Evolutionary conservation across 2,888 invertebrate species (phyloP).

Genomic region (Drosophila subquinaria): DNA sequence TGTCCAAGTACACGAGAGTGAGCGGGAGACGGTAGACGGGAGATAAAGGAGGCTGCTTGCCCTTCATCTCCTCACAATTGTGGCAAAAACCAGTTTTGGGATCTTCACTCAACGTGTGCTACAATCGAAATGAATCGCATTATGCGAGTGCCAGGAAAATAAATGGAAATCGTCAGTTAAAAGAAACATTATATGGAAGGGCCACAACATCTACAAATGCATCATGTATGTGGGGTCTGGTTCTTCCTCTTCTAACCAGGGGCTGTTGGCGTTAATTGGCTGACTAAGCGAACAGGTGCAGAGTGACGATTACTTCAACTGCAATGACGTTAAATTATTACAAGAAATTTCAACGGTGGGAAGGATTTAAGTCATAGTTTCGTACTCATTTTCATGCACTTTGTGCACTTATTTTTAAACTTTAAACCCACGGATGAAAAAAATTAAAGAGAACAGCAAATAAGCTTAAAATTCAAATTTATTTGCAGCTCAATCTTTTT

Average conservation of each 20-base stretch:
- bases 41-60: background rate
- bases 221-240: background rate
- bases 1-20: conserved; percentile 9
- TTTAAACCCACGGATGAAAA: too few relatives aligned
- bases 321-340: conserved; percentile 8
- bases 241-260: background rate
- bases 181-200: conserved; percentile 6
- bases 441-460: too few relatives aligned
- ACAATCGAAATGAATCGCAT: conserved; percentile 48
- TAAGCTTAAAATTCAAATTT: background rate
- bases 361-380: background rate
- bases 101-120: conserved; percentile 20
- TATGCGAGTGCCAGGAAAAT: conserved; percentile 60
- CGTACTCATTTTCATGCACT: background rate
- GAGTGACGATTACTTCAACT: conserved; percentile 4
- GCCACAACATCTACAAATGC: background rate
- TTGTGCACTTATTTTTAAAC: background rate
- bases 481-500: background rate
- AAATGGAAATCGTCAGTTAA: conserved; percentile 41
- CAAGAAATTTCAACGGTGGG: background rate
- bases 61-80: background rate
- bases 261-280: conserved; percentile 19
- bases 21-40: background rate
- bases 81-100: conserved; percentile 49
- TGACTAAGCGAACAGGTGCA: conserved; percentile 19